Evolutionary conservation across 2,888 invertebrate species (phyloP), one percentile per base, ranked within the genome.

Genomic region (Drosophila diplacantha): DNA sequence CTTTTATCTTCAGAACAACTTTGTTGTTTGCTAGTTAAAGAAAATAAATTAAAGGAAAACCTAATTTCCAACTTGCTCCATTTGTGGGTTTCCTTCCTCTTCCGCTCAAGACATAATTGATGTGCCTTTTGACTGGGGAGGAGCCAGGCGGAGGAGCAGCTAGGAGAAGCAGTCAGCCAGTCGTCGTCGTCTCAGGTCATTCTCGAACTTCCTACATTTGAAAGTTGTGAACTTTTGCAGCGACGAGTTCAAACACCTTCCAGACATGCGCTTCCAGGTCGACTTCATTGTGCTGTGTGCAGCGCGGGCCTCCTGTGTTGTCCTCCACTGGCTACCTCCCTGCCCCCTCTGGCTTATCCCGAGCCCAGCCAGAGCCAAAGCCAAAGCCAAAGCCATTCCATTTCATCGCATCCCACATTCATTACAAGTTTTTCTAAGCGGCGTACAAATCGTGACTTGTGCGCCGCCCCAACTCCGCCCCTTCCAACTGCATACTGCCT

Each of bases 361-460:
- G n/a, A 29, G 24, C n/a, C 58, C 12, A 16, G 31, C n/a, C 55
- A 38, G 9, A 18, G 26, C 52, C 54, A 39, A 4, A 24, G 31
- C 56, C 39, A 35, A 29, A 29, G 34, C 24, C 66, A 37, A 32
- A 44, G 47, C 43, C 49, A 53, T 53, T 74, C 43, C 54, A 35
- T 64, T 63, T 60, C 61, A 63, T 66, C 49, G 61, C 61, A 68
- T 68, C 68, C 68, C 68, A 68, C 68, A 68, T 68, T 68, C 70
- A 68, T 68, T 68, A 68, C 70, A 68, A 68, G 70, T 62, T 68
- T 70, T 75, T 74, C 53, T 76, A 68, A 77, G 64, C 76, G 71
- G 65, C 64, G 66, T 63, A 64, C 67, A 74, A 74, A 74, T 84
- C 73, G 80, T 81, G 82, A 80, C 76, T 75, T 47, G 56, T 43